Conservation (phyloP, 2,797 vertebrate species). For the Mormyrops boulengeri region DNA sequence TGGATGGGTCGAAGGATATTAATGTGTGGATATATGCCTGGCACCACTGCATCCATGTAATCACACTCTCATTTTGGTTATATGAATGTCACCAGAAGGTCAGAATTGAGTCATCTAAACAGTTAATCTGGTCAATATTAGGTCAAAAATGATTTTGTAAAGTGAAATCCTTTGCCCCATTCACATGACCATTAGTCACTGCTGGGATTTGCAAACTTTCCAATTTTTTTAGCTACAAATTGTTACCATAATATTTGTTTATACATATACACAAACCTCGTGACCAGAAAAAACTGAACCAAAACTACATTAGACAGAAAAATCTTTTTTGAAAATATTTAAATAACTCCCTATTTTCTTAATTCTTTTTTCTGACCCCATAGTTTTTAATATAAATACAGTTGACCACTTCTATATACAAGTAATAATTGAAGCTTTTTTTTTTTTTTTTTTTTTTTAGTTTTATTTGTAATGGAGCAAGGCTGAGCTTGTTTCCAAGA, state of each 20-base stretch:
- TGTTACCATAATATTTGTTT: neutral
- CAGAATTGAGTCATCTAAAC: neutral
- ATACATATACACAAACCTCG: neutral
- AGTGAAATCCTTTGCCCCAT: neutral
- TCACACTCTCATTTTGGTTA: neutral
- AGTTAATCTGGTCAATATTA: neutral
- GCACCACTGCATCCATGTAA: neutral
- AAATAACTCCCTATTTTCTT: neutral
- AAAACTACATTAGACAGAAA: conserved; percentile 9
- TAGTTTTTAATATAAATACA: neutral
- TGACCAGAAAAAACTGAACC: neutral
- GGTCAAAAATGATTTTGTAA: neutral
- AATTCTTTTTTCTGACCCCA: neutral
- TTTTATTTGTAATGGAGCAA: neutral
- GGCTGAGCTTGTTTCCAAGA: conserved; percentile 2
- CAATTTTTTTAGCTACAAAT: neutral
- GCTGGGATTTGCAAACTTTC: neutral
- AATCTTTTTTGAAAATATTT: neutral
- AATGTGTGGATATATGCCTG: neutral
- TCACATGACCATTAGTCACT: neutral
- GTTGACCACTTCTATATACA: neutral
- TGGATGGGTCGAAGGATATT: neutral
- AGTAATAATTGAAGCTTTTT: neutral
- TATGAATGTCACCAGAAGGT: neutral
- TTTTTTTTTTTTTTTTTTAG: neutral